A percentile compares a stretch with the other conserved stretches of the same genome.
Conservation (phyloP, 2,797 vertebrate species). For the Microchirus variegatus region DNA sequence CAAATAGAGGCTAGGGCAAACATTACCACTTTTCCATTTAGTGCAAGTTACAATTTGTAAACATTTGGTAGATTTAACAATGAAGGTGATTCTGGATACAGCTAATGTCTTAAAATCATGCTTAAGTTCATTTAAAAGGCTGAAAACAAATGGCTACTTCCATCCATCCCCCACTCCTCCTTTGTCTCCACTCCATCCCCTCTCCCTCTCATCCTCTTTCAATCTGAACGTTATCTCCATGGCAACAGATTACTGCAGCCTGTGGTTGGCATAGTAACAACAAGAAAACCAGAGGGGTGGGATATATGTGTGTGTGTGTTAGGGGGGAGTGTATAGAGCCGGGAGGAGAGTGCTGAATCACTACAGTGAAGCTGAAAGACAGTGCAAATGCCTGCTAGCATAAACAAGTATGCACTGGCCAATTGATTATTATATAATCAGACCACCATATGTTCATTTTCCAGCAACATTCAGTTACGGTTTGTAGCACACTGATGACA, state of each 20-base stretch:
- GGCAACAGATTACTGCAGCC: conserved; percentile 86
- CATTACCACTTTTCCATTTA: too few species aligned
- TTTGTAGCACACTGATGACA: background rate
- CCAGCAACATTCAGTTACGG: conserved; percentile 1
- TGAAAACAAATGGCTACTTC: conserved; percentile 60
- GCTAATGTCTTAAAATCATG: conserved; percentile 4
- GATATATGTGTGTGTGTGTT: background rate
- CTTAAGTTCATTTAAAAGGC: conserved; percentile 22
- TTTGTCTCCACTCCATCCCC: conserved; percentile 66
- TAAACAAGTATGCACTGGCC: conserved; percentile 48
- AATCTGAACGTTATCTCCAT: conserved; percentile 79
- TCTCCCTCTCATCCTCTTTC: conserved; percentile 71
- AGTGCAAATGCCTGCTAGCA: conserved; percentile 51
- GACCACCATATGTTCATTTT: conserved; percentile 14
- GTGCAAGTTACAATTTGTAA: too few species aligned
- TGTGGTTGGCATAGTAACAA: conserved; percentile 81
- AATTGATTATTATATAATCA: conserved; percentile 39
- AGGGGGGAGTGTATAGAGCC: conserved; percentile 43
- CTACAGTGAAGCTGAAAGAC: conserved; percentile 70
- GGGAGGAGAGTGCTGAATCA: conserved; percentile 79
- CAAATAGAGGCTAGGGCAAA: background rate
- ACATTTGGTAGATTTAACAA: background rate
- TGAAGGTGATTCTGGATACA: background rate
- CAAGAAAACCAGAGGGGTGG: conserved; percentile 48
- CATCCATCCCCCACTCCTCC: conserved; percentile 60